Evolutionary conservation across 1,140 invertebrate genomes (phyloP).

Genomic region (Dinoponera quadriceps): DNA sequence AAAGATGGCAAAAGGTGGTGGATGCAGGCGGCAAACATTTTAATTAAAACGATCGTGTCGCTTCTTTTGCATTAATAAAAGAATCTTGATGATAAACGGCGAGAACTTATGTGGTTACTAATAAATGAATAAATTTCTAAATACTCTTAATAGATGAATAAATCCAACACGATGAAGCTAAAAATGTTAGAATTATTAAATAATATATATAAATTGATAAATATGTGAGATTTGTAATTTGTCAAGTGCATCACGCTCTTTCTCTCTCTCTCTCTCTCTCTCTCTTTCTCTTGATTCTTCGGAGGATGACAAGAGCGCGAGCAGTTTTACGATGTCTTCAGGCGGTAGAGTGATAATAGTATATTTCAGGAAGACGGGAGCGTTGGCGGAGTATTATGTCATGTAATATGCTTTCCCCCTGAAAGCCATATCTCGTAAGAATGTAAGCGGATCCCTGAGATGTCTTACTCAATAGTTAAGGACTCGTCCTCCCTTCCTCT

Average conservation of each 20-base stretch:
- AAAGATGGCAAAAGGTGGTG: no score
- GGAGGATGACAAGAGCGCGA: neutral
- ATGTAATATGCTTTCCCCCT: slow-evolving; percentile 11
- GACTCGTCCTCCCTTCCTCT: neutral
- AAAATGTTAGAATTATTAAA: no score
- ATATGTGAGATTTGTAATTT: neutral
- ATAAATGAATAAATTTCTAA: no score
- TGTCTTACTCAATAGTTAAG: neutral
- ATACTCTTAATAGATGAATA: no score
- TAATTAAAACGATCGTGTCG: no score
- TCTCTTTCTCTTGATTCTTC: neutral
- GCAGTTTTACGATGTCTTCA: neutral
- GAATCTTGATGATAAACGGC: no score
- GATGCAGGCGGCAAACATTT: no score
- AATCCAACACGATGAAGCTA: no score
- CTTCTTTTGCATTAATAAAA: no score
- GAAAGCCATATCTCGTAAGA: slow-evolving; percentile 10
- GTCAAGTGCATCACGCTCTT: neutral
- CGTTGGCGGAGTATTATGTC: neutral
- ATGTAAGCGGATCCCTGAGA: neutral
- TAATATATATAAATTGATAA: no score
- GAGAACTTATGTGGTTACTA: no score
- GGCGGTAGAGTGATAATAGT: slow-evolving; percentile 2
- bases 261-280: neutral
- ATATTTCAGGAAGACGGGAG: neutral